These are phyloP conservation scores for Casuarius casuarius DNA, from an alignment of 2,113 vertebrate genomes.

Conservation along the genomic window DNA sequence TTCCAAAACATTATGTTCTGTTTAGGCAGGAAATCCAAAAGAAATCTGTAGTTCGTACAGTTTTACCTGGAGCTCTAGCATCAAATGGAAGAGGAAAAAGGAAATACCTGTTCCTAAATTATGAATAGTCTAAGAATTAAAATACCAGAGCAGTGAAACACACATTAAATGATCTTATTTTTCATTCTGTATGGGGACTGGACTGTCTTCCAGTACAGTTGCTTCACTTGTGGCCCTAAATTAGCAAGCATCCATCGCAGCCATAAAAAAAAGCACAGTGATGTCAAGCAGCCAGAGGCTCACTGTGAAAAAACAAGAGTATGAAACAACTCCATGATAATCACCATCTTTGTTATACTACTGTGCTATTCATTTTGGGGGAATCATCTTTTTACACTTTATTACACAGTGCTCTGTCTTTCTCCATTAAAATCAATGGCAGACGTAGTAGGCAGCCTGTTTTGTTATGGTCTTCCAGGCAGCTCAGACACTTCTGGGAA, in stretches of 20 bases:
- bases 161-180: not conserved
- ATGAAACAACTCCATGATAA: not conserved
- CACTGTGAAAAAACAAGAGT: not conserved
- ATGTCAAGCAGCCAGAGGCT: not conserved
- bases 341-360: not conserved
- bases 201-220: not conserved
- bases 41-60: not conserved
- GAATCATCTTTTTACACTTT: conserved; percentile 10
- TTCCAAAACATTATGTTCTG: not conserved
- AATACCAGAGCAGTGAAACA: not conserved
- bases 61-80: not conserved
- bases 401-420: not conserved
- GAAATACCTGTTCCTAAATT: not conserved
- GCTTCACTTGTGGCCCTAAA: not conserved
- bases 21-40: not conserved
- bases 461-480: conserved; percentile 22
- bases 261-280: fast-evolving
- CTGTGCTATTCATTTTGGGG: conserved; percentile 1
- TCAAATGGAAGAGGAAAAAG: not conserved
- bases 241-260: not conserved
- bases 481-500: conserved; percentile 38
- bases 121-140: not conserved
- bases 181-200: not conserved
- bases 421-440: conserved; percentile 18
- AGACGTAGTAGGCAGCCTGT: not conserved